Evolutionary conservation across 2,888 invertebrate genomes (phyloP).

Genomic region (Microplitis manilae): DNA sequence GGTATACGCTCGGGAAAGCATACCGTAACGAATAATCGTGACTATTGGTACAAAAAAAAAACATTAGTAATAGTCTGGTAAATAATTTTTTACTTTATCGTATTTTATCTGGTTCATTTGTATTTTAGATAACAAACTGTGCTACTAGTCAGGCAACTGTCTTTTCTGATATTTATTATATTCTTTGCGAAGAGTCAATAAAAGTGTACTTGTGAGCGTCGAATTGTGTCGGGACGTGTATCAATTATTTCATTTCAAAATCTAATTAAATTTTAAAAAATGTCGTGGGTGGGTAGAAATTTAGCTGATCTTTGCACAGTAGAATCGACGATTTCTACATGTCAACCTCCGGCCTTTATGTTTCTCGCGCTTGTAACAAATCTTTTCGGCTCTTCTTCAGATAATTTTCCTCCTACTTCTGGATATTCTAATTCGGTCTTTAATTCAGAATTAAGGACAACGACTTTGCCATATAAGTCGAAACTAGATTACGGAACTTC

Average conservation of each 20-base stretch:
- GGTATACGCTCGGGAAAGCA: background rate
- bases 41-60: background rate
- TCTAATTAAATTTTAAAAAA: slow-evolving; percentile 32
- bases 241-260: background rate
- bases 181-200: background rate
- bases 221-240: too few species aligned
- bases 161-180: too few species aligned
- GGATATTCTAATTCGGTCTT: background rate
- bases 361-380: slow-evolving; percentile 76
- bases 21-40: background rate
- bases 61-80: background rate
- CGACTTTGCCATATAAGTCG: too few species aligned
- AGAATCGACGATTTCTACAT: slow-evolving; percentile 75
- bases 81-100: background rate
- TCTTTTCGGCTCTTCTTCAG: slow-evolving; percentile 75
- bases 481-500: background rate
- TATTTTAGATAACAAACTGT: background rate
- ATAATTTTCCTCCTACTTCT: slow-evolving; percentile 52
- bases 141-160: background rate
- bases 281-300: slow-evolving; percentile 76
- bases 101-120: background rate
- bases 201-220: background rate
- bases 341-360: slow-evolving; percentile 75
- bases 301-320: slow-evolving; percentile 74
- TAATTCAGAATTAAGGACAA: too few species aligned